Percentiles rank a stretch among this genome's conserved stretches.
phyloP scores from a whole-genome alignment of 2,797 vertebrate genomes.

The Hephaestus fuliginosus region DNA sequence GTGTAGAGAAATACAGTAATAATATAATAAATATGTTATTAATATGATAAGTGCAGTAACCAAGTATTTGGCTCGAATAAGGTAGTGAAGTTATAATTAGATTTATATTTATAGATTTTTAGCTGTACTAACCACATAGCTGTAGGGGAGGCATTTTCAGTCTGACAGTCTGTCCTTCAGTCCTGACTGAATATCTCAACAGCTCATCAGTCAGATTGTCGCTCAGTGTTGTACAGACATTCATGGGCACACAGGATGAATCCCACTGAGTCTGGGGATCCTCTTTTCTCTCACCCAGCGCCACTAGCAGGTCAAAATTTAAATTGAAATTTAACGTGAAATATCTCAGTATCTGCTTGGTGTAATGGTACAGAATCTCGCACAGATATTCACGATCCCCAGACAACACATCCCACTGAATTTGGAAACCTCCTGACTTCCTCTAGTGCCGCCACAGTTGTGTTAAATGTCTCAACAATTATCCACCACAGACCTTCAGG shows the following conservation, averaged over 20 bases:
- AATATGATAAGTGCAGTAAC: background rate
- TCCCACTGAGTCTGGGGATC: background rate
- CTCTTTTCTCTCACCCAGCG: background rate
- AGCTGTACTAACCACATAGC: background rate
- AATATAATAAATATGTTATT: no score
- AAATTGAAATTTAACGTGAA: no score
- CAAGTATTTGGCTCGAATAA: background rate
- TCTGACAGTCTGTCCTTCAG: background rate
- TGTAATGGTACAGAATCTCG: no score
- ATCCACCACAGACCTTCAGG: no score
- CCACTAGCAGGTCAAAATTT: no score
- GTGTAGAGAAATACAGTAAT: no score
- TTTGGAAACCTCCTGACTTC: background rate
- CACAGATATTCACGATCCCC: background rate
- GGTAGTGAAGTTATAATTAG: background rate
- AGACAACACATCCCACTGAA: background rate
- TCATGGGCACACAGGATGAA: background rate
- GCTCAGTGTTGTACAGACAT: background rate
- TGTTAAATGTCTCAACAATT: background rate
- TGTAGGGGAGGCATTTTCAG: background rate
- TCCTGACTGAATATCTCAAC: background rate
- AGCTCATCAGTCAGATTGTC: background rate
- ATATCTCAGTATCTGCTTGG: no score
- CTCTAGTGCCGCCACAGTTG: background rate
- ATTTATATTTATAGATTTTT: background rate